phyloP scores from a whole-genome alignment of 2,888 invertebrate genomes.

The Mylabris sibirica region DNA sequence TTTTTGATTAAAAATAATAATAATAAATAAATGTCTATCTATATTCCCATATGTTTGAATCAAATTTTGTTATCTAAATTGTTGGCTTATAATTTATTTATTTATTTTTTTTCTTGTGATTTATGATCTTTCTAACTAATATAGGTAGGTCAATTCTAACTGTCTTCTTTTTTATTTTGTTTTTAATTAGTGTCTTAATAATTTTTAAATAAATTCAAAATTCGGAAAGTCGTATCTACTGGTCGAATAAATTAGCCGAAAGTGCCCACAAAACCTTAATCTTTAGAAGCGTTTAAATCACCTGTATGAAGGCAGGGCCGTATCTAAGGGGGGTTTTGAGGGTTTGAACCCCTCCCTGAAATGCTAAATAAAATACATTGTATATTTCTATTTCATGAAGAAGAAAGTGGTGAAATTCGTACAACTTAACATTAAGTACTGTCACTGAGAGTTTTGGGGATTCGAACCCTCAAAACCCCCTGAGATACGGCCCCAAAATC shows the following conservation, averaged over 20 bases:
- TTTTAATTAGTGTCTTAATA: neutral
- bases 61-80: conserved; percentile 12
- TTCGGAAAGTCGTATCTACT: conserved; percentile 13
- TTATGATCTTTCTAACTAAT: conserved; percentile 2
- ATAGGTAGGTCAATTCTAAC: conserved; percentile 11
- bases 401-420: too few species aligned
- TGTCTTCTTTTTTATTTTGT: neutral
- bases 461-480: too few species aligned
- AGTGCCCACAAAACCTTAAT: too few species aligned
- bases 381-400: too few species aligned
- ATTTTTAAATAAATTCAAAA: neutral
- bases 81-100: conserved; percentile 9
- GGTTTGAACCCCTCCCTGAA: too few species aligned
- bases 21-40: conserved; percentile 13
- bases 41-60: neutral
- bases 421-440: too few species aligned
- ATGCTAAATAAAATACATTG: too few species aligned
- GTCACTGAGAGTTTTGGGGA: too few species aligned
- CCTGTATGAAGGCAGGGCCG: too few species aligned
- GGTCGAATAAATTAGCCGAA: conserved; percentile 7
- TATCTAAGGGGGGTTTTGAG: too few species aligned
- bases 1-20: neutral
- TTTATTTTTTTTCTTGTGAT: neutral
- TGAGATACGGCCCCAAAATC: too few species aligned
- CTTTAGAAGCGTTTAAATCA: too few species aligned